phyloP scores from a whole-genome alignment of 2,797 vertebrate species.

The Champsocephalus gunnari region DNA sequence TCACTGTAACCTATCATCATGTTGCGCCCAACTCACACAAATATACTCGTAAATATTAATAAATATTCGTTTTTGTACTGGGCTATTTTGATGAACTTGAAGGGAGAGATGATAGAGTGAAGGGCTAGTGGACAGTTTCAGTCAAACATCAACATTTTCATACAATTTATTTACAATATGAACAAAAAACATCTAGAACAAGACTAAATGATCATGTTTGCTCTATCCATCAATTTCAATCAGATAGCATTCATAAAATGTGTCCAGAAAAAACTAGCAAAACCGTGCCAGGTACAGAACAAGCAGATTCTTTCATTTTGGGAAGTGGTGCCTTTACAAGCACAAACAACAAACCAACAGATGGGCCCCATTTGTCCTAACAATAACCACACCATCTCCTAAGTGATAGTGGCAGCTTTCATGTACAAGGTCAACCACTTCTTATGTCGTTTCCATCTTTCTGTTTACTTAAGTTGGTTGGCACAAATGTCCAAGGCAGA shows the following conservation, averaged over 20 bases:
- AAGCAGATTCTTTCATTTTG: slow-evolving; percentile 3
- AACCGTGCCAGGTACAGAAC: background rate
- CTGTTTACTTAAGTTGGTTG: slow-evolving; percentile 59
- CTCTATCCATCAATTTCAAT: background rate
- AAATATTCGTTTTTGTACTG: slow-evolving; percentile 33
- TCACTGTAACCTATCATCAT: slow-evolving; percentile 61
- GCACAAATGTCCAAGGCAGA: slow-evolving; percentile 48
- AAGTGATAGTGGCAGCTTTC: slow-evolving; percentile 47
- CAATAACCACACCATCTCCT: slow-evolving; percentile 51
- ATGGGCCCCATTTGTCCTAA: slow-evolving; percentile 45
- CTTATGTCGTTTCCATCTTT: slow-evolving; percentile 55
- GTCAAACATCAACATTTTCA: background rate
- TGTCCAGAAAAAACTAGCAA: background rate
- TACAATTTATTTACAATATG: background rate
- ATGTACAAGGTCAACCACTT: slow-evolving; percentile 58
- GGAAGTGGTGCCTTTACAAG: background rate
- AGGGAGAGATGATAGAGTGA: background rate
- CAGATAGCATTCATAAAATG: background rate
- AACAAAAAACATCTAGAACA: too few species aligned
- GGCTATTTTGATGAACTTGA: background rate
- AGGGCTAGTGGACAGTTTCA: background rate
- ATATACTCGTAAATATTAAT: slow-evolving; percentile 25
- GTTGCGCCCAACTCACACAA: slow-evolving; percentile 14
- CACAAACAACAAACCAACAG: slow-evolving; percentile 48
- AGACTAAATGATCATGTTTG: background rate